Evolutionary conservation across 2,113 vertebrate species (phyloP).

Genomic region (human): GRCh38 chr2:96374001-96374500

Average conservation of each 20-base stretch:
- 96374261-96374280: fast-evolving
- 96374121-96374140: no score
- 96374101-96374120: background rate
- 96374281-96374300: background rate
- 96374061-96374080: background rate
- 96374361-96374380: background rate
- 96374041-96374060: background rate
- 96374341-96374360: background rate
- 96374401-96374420: background rate
- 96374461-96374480: background rate
- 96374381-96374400: background rate
- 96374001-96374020: background rate
- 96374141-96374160: background rate
- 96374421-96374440: no score
- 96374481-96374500: background rate
- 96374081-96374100: background rate
- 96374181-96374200: no score
- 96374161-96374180: background rate
- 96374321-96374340: background rate
- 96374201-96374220: background rate
- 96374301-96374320: background rate
- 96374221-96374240: background rate
- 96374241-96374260: background rate
- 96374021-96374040: background rate
- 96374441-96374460: background rate